Evolutionary conservation across 1,140 invertebrate genomes (phyloP).

Genomic region (Gonatopus flavifemur): DNA sequence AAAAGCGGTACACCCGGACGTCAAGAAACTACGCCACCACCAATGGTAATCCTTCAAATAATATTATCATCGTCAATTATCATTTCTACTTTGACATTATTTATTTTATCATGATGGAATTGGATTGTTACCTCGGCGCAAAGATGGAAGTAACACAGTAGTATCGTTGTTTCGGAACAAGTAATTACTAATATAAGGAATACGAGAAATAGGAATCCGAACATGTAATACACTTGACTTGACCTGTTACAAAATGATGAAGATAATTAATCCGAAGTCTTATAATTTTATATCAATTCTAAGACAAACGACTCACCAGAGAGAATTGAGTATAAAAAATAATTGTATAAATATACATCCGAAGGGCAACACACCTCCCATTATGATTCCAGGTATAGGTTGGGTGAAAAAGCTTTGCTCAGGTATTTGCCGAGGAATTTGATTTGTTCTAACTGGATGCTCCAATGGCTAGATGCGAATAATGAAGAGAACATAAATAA

Average conservation of each 20-base stretch:
- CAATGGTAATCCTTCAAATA: slow-evolving; percentile 77
- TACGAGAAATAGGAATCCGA: slow-evolving; percentile 97
- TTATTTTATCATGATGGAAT: slow-evolving; percentile 8
- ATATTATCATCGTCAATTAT: no score
- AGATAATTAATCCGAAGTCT: no score
- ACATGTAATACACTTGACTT: slow-evolving; percentile 98
- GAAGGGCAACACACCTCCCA: slow-evolving; percentile 98
- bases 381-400: slow-evolving; percentile 87
- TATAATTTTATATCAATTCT: no score
- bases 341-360: slow-evolving; percentile 99
- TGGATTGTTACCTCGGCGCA: slow-evolving; percentile 89
- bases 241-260: no score
- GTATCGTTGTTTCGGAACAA: slow-evolving; percentile 96
- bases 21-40: slow-evolving; percentile 93
- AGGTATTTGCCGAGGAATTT: slow-evolving; percentile 97
- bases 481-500: background rate
- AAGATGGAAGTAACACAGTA: slow-evolving; percentile 98
- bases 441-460: slow-evolving; percentile 96
- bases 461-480: slow-evolving; percentile 74
- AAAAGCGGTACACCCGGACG: slow-evolving; percentile 96
- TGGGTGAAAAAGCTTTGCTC: slow-evolving; percentile 97
- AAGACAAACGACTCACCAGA: slow-evolving; percentile 82
- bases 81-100: no score
- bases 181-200: slow-evolving; percentile 97
- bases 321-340: slow-evolving; percentile 98